phyloP scores from a whole-genome alignment of 2,888 invertebrate species.

The Argynnis bischoffii region DNA sequence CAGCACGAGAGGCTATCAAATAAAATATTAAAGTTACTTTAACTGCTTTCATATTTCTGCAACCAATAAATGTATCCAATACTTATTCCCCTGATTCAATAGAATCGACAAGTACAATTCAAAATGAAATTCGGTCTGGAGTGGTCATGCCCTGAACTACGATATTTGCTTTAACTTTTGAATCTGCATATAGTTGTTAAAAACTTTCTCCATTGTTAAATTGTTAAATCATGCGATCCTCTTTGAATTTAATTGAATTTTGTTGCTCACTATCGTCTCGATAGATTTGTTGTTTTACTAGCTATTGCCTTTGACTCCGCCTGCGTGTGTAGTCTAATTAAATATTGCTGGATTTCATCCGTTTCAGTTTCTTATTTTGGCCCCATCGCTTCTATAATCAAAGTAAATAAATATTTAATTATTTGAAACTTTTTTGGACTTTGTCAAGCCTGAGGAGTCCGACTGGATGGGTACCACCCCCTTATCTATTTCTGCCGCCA shows the following conservation, averaged over 20 bases:
- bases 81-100: conserved; percentile 10
- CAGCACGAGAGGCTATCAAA: conserved; percentile 14
- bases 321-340: too few species aligned
- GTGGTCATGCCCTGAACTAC: conserved; percentile 29
- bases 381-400: too few species aligned
- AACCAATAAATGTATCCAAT: conserved; percentile 18
- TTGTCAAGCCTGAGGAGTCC: too few species aligned
- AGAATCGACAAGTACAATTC: conserved; percentile 28
- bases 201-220: conserved; percentile 26
- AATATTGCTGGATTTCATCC: too few species aligned
- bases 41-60: conserved; percentile 1
- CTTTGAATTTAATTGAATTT: conserved; percentile 1
- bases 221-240: conserved; percentile 9
- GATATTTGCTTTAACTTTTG: conserved; percentile 27
- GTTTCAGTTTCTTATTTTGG: too few species aligned
- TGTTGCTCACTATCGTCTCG: not conserved
- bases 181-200: conserved; percentile 25
- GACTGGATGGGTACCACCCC: too few species aligned
- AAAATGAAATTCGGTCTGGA: conserved; percentile 34
- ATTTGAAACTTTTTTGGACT: too few species aligned
- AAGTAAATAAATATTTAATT: too few species aligned
- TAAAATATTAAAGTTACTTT: conserved; percentile 20
- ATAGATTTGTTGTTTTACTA: too few species aligned
- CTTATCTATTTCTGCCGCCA: too few species aligned
- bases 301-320: too few species aligned